Evolutionary conservation across 2,797 vertebrate species (phyloP).

Genomic region (Peromyscus melanophrys): DNA sequence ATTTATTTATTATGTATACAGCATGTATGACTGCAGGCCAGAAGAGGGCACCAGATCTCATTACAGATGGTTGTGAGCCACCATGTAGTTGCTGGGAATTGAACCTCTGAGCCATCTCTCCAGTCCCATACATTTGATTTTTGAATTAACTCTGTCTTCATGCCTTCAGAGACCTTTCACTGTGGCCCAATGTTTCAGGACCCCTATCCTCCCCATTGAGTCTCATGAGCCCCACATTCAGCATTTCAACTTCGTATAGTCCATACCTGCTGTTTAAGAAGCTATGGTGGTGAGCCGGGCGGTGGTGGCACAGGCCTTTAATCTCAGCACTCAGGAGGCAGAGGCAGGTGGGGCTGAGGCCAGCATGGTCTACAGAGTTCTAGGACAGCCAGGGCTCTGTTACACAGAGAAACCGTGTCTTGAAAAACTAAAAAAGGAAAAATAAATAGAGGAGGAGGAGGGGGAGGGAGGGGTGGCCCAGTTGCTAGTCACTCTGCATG

Average conservation of each 20-base stretch:
- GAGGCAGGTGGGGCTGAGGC: background rate
- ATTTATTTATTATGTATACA: too few species aligned
- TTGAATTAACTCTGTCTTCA: background rate
- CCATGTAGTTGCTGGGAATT: too few species aligned
- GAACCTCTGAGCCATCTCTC: too few species aligned
- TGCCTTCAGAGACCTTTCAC: background rate
- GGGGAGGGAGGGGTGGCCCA: too few species aligned
- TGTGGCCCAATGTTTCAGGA: background rate
- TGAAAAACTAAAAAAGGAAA: background rate
- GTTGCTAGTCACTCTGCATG: background rate
- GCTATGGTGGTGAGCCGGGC: background rate
- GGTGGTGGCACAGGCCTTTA: background rate
- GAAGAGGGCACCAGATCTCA: too few species aligned
- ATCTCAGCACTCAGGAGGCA: background rate
- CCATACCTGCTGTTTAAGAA: too few species aligned
- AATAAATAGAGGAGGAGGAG: background rate
- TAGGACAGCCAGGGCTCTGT: background rate
- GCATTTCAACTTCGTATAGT: background rate
- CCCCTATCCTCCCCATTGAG: background rate
- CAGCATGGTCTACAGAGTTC: background rate
- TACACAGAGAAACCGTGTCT: background rate
- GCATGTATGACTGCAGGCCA: too few species aligned
- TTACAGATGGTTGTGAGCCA: too few species aligned
- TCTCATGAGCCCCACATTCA: background rate
- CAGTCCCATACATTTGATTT: too few species aligned